Base-by-base conservation (phyloP, 2,113 vertebrate species). In the Nettapus auritus region DNA sequence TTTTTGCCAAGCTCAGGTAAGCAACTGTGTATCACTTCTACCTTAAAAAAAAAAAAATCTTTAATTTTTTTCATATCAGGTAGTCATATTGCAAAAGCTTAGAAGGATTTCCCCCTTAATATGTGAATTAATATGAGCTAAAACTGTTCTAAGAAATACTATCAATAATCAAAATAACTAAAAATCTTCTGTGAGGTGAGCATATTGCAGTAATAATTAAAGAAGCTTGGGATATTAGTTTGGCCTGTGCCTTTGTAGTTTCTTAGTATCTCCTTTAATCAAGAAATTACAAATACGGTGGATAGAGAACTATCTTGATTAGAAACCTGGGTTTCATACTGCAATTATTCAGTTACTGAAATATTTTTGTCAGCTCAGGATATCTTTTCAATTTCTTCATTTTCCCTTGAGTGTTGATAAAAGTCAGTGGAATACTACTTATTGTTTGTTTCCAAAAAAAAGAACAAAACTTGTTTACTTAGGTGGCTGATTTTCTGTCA, bases 1-100 rank as follows among this genome's bases (percentile, higher is more conserved):
- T 29, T 98, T 99, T 91, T 99, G 98, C 93, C 99, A 99, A 80
- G 90, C 98, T 60, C 98, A 99, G 98, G 99, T 99, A 96, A 96
- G 97, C 46, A 90, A 42, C 88, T 89, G 7, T 85, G 42, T 10
- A 29, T 73, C 8, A 9, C 3, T 2, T 40, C 20, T 91, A 60
- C 87, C 36, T 85, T 40, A 63, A 38, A 77, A 53, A 9, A 5
- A 38, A 8, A 38, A 71, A 71, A 75, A 50, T 48, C 9, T 64
- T 73, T 22, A 13, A 15, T 63, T 12, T 25, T 66, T 89, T 89
- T 60, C 20, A 77, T 53, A 34, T 13, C 34, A 29, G 15, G 76
- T 82, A 56, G 52, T 68, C 6, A 11, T 34, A 17, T 93, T 92
- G 28, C 19, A 88, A 66, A 93, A 80, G 40, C 14, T 9, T 2